Evolutionary conservation across 1,140 invertebrate genomes (phyloP).

Genomic region (Macrosteles quadrilineatus): DNA sequence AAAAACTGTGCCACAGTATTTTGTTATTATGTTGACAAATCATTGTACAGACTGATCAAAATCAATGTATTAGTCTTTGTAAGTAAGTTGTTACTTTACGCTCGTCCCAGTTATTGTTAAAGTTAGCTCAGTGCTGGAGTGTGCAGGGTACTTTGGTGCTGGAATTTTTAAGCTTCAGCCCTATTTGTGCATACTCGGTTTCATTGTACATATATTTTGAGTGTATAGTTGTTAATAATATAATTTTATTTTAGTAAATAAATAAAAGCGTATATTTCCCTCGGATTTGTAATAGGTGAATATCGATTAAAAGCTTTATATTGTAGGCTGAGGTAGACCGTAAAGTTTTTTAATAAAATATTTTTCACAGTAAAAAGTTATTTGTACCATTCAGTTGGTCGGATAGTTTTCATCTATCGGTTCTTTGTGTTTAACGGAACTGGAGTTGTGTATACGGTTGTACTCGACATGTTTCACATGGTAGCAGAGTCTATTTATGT

Average conservation of each 20-base stretch:
- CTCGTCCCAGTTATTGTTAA: neutral
- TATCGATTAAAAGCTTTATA: neutral
- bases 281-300: neutral
- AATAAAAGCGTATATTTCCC: neutral
- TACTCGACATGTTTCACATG: neutral
- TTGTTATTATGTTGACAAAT: constrained; percentile 19
- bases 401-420: neutral
- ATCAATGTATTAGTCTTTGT: constrained; percentile 25
- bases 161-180: constrained; percentile 1
- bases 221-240: constrained; percentile 26
- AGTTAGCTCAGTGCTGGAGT: neutral
- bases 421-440: constrained; percentile 9
- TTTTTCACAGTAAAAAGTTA: constrained; percentile 2
- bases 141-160: constrained; percentile 14
- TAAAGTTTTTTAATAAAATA: neutral
- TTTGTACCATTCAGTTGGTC: neutral
- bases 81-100: constrained; percentile 7
- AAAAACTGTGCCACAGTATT: constrained; percentile 28
- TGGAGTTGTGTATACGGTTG: constrained; percentile 22
- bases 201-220: neutral
- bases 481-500: neutral
- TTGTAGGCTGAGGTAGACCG: constrained; percentile 7
- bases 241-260: constrained; percentile 24
- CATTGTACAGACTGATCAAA: constrained; percentile 20
- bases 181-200: constrained; percentile 11